These are phyloP conservation scores for Zophobas morio DNA, from an alignment of 1,140 invertebrate genomes.

Conservation along the genomic window DNA sequence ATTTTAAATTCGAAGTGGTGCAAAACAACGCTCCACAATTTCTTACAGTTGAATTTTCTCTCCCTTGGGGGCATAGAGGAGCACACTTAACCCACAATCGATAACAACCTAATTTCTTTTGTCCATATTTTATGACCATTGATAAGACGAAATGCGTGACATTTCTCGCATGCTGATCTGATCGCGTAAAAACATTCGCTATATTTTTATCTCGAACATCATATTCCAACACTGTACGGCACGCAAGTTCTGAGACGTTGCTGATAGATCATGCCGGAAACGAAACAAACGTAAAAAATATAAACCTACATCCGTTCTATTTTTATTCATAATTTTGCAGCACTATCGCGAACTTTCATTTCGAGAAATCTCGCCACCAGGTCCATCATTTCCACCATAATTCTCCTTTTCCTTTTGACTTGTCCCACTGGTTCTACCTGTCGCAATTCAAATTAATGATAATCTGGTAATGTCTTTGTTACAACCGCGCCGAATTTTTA, in stretches of 20 bases:
- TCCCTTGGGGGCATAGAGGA: too few species aligned
- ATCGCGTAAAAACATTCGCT: constrained; percentile 16
- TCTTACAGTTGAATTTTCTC: too few species aligned
- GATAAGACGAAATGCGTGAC: constrained; percentile 17
- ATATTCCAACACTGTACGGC: not conserved
- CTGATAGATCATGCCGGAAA: constrained; percentile 19
- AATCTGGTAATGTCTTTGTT: not conserved
- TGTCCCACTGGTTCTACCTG: not conserved
- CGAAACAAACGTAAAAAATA: not conserved
- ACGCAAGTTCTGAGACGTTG: constrained; percentile 4
- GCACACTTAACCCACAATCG: too few species aligned
- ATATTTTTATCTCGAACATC: constrained; percentile 26
- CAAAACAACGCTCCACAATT: not conserved
- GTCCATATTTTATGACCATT: constrained; percentile 3
- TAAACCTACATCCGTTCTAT: not conserved
- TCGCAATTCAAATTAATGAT: constrained; percentile 8
- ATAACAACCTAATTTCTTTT: too few species aligned
- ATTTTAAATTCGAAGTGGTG: not conserved
- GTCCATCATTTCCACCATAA: too few species aligned
- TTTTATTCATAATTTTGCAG: too few species aligned
- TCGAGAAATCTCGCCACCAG: too few species aligned
- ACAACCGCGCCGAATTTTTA: constrained; percentile 10
- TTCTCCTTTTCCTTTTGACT: not conserved
- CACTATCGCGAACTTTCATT: too few species aligned
- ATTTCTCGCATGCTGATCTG: constrained; percentile 16